Evolutionary conservation across 2,888 invertebrate genomes (phyloP).

Genomic region (Drosophila anomelani): DNA sequence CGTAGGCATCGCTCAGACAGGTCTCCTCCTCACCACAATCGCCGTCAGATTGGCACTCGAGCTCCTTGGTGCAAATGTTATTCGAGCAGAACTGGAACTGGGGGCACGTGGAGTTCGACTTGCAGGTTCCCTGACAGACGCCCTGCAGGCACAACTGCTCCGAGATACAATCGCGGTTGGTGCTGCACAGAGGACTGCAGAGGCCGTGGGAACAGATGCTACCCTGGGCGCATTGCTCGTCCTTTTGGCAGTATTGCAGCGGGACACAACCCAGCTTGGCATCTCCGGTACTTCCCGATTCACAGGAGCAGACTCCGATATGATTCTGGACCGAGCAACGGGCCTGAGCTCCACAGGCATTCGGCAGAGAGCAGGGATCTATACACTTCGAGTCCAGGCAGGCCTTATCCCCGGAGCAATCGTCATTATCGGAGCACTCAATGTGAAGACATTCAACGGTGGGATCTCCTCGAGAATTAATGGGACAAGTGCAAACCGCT

Average conservation of each 20-base stretch:
- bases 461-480: conserved; percentile 91
- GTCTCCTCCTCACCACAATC: conserved; percentile 91
- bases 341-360: conserved; percentile 93
- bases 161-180: conserved; percentile 92
- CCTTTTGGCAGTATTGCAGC: conserved; percentile 92
- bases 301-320: conserved; percentile 92
- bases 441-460: conserved; percentile 89
- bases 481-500: conserved; percentile 90
- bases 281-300: conserved; percentile 93
- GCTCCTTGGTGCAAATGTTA: conserved; percentile 93
- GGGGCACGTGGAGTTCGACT: conserved; percentile 92
- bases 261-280: conserved; percentile 93
- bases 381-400: conserved; percentile 92
- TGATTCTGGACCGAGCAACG: conserved; percentile 91
- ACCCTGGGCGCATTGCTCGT: conserved; percentile 92
- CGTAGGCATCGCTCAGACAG: conserved; percentile 89
- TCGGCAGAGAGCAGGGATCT: conserved; percentile 92
- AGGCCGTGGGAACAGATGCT: conserved; percentile 93
- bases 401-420: conserved; percentile 89
- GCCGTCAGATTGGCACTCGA: conserved; percentile 89
- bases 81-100: conserved; percentile 93
- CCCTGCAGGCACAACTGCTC: conserved; percentile 94
- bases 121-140: conserved; percentile 94
- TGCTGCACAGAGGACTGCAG: conserved; percentile 91
- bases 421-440: conserved; percentile 92